Evolutionary conservation across 1,140 invertebrate species (phyloP), one percentile per base, ranked within the genome.

Genomic region (Polyergus mexicanus): DNA sequence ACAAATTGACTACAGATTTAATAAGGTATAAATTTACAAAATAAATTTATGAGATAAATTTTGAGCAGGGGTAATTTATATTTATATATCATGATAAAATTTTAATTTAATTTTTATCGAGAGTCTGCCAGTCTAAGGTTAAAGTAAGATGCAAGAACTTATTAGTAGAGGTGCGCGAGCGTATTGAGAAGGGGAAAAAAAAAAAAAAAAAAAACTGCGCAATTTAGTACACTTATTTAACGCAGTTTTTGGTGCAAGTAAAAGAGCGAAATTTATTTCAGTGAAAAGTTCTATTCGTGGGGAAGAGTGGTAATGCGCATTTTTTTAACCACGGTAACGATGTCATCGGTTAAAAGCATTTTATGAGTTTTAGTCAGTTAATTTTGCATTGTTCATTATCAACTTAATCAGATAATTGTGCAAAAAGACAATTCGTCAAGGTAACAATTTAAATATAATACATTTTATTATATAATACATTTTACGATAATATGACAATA

Each of bases 91-190:
- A 51, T 2, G 16, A 41, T 38, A 16, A 76, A 63, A 44, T 25
- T 41, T 60, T 76, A 62, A 58, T 38, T 75, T 35, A 44, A 1
- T 76, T 76, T 13, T 41, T 6, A 35, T 75, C 11, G 0, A 16
- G 10, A 16, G 10, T 62, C 2, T 62, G 25, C 28, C 5, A 63
- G n/a, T n/a, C 35, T 10, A 74, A 62, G 32, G 22, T 28, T 62
- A 62, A 75, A 44, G 5, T 11, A 54, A 78, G 3, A 38, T 22
- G n/a, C 28, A 51, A 41, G 11, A 35, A 38, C 6, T 13, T 44
- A 66, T 78, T 68, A 68, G 19, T 44, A 28, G 11, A 77, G n/a
- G n/a, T 35, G 32, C 44, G 63, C n/a, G 11, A 81, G 16, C n/a
- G n/a, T n/a, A n/a, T n/a, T n/a, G n/a, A n/a, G n/a, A n/a, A n/a